Percentiles rank a stretch among this genome's conserved stretches.
phyloP scores from a whole-genome alignment of 2,113 vertebrate genomes.

The Seriola aureovittata region DNA sequence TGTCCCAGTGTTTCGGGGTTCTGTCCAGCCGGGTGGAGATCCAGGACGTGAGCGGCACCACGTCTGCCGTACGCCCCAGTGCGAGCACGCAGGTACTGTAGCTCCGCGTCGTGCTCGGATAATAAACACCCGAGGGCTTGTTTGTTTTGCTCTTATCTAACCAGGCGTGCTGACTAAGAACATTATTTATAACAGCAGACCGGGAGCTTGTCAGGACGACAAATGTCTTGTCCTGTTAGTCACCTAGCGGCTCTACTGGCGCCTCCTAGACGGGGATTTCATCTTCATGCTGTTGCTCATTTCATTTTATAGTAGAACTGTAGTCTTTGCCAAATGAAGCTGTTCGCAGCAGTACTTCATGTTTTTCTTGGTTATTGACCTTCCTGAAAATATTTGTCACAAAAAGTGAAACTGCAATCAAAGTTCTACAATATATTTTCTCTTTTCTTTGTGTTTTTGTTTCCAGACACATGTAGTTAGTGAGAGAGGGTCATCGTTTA shows the following conservation, averaged over 20 bases:
- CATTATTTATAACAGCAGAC: constrained; percentile 55
- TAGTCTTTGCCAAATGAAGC: neutral
- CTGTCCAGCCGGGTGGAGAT: constrained; percentile 96
- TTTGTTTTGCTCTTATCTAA: constrained; percentile 50
- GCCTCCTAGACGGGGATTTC: neutral
- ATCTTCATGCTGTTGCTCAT: neutral
- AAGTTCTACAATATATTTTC: neutral
- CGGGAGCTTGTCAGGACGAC: constrained; percentile 33
- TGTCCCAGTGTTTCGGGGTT: constrained; percentile 97
- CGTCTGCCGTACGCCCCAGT: constrained; percentile 92
- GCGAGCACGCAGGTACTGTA: constrained; percentile 96
- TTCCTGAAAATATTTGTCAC: neutral
- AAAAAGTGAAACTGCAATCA: neutral
- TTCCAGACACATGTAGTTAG: neutral
- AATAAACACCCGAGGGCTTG: constrained; percentile 43
- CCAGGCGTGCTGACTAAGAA: constrained; percentile 32
- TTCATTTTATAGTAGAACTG: neutral
- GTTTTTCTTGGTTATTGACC: neutral
- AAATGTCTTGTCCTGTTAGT: constrained; percentile 21
- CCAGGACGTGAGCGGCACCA: constrained; percentile 95
- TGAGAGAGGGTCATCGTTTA: neutral
- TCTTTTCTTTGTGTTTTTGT: neutral
- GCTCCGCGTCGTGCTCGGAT: constrained; percentile 19
- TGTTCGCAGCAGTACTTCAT: neutral
- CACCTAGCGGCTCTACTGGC: neutral